Evolutionary conservation across 2,113 vertebrate genomes (phyloP).

Genomic region (Glaucomys volans): DNA sequence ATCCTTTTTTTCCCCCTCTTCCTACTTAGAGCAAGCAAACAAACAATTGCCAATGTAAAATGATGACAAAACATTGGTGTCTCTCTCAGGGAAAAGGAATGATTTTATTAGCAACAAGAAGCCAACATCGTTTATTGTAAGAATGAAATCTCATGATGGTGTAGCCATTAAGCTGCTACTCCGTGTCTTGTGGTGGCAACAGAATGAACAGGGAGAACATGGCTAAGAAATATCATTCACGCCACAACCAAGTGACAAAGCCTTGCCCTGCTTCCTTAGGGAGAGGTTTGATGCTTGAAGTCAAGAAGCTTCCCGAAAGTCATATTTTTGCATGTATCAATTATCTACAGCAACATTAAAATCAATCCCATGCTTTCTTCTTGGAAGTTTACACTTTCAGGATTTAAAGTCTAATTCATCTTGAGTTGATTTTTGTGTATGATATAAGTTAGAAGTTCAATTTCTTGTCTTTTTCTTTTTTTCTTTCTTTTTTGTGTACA

Average conservation of each 20-base stretch:
- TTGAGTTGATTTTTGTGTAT: neutral
- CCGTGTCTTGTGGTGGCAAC: neutral
- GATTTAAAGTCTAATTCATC: neutral
- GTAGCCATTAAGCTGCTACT: neutral
- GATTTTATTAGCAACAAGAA: neutral
- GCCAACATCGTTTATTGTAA: neutral
- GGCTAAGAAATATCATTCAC: neutral
- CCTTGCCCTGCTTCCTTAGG: neutral
- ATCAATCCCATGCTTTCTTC: neutral
- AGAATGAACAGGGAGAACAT: neutral
- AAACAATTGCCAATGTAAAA: neutral
- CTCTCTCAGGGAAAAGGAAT: neutral
- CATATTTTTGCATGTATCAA: neutral
- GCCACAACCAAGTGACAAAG: neutral
- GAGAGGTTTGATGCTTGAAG: neutral
- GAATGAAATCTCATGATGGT: neutral
- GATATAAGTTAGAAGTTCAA: neutral
- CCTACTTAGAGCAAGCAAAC: neutral
- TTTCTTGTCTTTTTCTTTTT: neutral
- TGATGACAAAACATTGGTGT: neutral
- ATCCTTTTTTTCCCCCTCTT: neutral
- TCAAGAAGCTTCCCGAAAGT: neutral
- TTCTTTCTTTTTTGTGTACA: neutral
- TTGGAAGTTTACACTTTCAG: neutral
- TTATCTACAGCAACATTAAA: neutral